Evolutionary conservation across 2,888 invertebrate species (phyloP).

Genomic region (Beris chalybata): DNA sequence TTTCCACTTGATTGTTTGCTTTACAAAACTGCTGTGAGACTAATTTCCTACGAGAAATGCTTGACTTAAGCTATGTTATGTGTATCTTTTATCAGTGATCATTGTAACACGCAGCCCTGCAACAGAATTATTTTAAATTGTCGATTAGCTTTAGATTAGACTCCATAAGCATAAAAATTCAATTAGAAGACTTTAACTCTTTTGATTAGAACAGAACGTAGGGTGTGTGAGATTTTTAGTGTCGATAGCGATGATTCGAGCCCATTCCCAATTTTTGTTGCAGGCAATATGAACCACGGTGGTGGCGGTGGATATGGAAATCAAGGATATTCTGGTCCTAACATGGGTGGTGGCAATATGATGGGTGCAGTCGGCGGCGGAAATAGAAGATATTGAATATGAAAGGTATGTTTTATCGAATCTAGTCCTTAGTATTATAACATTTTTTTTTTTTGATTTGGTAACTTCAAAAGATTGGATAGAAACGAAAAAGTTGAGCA

Average conservation of each 20-base stretch:
- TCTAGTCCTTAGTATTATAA: not conserved
- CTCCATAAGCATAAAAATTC: not conserved
- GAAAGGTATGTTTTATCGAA: slow-evolving; percentile 23
- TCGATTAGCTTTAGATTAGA: not conserved
- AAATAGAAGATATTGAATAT: slow-evolving; percentile 41
- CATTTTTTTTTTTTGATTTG: not conserved
- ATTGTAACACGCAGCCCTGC: slow-evolving; percentile 56
- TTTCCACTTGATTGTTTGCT: slow-evolving; percentile 36
- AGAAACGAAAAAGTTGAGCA: not conserved
- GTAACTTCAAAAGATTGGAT: not conserved
- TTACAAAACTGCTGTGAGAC: slow-evolving; percentile 49
- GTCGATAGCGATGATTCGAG: slow-evolving; percentile 11
- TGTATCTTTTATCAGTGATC: slow-evolving; percentile 47
- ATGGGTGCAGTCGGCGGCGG: slow-evolving; percentile 41
- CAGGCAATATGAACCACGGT: slow-evolving; percentile 38
- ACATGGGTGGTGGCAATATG: slow-evolving; percentile 38
- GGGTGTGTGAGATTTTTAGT: not conserved
- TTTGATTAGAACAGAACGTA: slow-evolving; percentile 7
- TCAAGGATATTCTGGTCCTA: slow-evolving; percentile 41
- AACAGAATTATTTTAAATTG: slow-evolving; percentile 43
- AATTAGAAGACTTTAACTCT: not conserved
- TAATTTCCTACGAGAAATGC: slow-evolving; percentile 44
- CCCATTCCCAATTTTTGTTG: slow-evolving; percentile 29
- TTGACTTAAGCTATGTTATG: slow-evolving; percentile 56
- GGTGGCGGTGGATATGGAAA: slow-evolving; percentile 40